These are phyloP conservation scores for Oncorhynchus keta DNA, from an alignment of 2,113 vertebrate species.

Conservation along the genomic window DNA sequence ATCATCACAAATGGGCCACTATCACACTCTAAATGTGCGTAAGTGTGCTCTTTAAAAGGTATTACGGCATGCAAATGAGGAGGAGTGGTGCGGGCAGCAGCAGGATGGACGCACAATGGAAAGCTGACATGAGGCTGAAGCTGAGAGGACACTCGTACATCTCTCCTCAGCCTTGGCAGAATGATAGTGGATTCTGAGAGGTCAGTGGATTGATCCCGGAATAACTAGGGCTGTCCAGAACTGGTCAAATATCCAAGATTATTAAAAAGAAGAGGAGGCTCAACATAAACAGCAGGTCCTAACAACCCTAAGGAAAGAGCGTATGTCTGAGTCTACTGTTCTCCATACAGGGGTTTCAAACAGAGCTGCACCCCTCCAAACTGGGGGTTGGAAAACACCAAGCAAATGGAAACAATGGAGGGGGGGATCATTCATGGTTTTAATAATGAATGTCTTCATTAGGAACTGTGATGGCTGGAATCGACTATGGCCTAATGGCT, in stretches of 20 bases:
- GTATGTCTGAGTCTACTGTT: neutral
- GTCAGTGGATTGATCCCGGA: constrained; percentile 6
- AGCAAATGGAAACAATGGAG: too few species aligned
- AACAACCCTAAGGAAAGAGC: neutral
- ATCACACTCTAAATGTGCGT: neutral
- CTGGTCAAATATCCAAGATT: neutral
- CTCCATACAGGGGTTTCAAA: too few species aligned
- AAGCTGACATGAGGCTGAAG: constrained; percentile 4
- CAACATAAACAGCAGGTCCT: neutral
- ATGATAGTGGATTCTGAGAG: neutral
- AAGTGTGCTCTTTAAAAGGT: neutral
- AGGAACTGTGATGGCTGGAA: too few species aligned
- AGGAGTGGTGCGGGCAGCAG: neutral
- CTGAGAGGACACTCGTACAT: constrained; percentile 12
- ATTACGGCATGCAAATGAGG: neutral
- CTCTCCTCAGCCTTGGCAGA: constrained; percentile 10
- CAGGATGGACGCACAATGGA: neutral
- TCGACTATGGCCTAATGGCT: neutral
- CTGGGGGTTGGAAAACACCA: too few species aligned
- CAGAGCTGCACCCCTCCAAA: too few species aligned
- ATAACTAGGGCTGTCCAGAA: neutral
- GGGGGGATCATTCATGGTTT: too few species aligned
- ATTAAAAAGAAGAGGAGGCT: neutral
- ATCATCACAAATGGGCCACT: constrained; percentile 37
- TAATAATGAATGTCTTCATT: too few species aligned